Percentiles rank a stretch among this genome's conserved stretches.
Evolutionary conservation across 23 tunicate species (phyloP).

Genomic region (Styela plicata): DNA sequence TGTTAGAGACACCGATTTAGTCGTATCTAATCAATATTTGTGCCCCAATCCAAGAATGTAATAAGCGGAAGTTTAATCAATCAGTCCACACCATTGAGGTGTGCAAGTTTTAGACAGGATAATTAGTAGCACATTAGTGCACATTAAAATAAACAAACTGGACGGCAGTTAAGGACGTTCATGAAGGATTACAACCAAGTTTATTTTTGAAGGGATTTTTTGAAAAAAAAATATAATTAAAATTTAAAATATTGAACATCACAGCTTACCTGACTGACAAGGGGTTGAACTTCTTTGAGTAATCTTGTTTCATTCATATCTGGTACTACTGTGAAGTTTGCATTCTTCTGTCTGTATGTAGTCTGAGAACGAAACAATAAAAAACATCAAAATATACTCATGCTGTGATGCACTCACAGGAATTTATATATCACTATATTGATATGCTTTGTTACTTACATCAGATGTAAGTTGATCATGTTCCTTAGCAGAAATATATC

Average conservation of each 20-base stretch:
- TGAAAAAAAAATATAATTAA: not conserved
- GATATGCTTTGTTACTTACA: conserved; percentile 23
- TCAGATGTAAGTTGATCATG: conserved; percentile 38
- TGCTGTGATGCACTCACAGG: too few species aligned
- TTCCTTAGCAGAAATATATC: conserved; percentile 39
- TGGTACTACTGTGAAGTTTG: conserved; percentile 18
- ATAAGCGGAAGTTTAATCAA: too few species aligned
- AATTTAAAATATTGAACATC: not conserved
- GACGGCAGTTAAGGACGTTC: too few species aligned
- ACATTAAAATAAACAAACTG: too few species aligned
- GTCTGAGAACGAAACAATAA: conserved; percentile 9
- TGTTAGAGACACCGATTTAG: too few species aligned
- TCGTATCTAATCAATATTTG: too few species aligned
- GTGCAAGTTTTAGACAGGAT: too few species aligned
- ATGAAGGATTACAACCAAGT: too few species aligned
- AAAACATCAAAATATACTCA: not conserved
- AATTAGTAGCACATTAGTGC: too few species aligned
- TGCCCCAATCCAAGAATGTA: too few species aligned
- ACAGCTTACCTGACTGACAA: conserved; percentile 32
- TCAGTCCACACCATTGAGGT: too few species aligned
- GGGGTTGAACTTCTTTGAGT: conserved; percentile 35
- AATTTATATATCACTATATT: not conserved
- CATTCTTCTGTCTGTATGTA: conserved; percentile 32
- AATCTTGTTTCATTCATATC: conserved; percentile 22
- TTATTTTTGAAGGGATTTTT: not conserved